Conservation (phyloP, 2,113 vertebrate genomes). For the Leucopsar rothschildi region DNA sequence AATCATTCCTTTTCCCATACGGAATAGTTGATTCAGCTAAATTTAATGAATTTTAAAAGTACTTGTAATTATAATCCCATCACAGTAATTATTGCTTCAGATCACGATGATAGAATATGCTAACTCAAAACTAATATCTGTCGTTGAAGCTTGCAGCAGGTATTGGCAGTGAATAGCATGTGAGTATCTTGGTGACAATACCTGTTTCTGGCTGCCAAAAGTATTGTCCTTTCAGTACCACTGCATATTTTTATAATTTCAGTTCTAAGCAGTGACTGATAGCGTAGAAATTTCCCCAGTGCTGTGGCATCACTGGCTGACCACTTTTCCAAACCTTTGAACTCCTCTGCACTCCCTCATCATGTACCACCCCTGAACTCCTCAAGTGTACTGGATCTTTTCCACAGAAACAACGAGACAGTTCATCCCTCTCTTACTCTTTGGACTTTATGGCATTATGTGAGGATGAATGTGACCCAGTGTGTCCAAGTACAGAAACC, state of each 20-base stretch:
- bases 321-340: background rate
- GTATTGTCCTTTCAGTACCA: background rate
- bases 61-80: conserved; percentile 13
- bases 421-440: background rate
- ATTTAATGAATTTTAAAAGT: conserved; percentile 12
- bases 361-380: background rate
- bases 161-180: background rate
- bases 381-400: background rate
- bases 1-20: background rate
- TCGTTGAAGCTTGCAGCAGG: background rate
- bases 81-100: conserved; percentile 5
- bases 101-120: background rate
- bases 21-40: background rate
- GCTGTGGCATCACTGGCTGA: background rate
- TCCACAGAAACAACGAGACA: conserved; percentile 9
- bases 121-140: background rate
- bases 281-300: rapidly evolving
- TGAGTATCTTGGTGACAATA: background rate
- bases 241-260: background rate
- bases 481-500: conserved; percentile 20
- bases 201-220: background rate
- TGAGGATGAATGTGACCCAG: background rate
- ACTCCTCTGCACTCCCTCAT: background rate
- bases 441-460: background rate
- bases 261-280: background rate